A percentile compares a stretch with the other conserved stretches of the same genome.
Evolutionary conservation across 2,797 vertebrate genomes (phyloP).

Genomic region (Decapterus maruadsi): DNA sequence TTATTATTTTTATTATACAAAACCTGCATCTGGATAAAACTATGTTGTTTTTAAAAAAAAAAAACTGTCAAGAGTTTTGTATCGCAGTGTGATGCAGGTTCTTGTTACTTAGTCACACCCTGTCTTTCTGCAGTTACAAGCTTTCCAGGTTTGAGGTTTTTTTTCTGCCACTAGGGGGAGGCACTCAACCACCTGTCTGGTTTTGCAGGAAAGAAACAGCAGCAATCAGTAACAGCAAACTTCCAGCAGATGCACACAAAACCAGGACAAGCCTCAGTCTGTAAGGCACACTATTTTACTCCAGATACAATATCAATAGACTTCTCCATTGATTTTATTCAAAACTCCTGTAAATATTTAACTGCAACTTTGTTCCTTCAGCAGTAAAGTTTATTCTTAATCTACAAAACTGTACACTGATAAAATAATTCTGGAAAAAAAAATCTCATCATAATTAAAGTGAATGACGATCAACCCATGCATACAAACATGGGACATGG

Average conservation of each 20-base stretch:
- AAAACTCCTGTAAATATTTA: background rate
- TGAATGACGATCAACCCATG: too few relatives aligned
- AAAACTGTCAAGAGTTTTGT: too few relatives aligned
- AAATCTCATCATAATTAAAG: too few relatives aligned
- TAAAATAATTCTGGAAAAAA: too few relatives aligned
- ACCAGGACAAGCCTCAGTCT: too few relatives aligned
- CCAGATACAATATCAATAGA: too few relatives aligned
- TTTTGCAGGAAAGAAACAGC: background rate
- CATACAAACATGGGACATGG: too few relatives aligned
- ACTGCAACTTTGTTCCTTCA: background rate
- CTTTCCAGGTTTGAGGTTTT: background rate
- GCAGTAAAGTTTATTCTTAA: background rate
- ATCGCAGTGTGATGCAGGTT: background rate
- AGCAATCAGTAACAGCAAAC: background rate
- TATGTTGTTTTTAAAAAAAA: too few relatives aligned
- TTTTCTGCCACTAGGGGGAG: slow-evolving; percentile 50
- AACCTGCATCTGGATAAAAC: too few relatives aligned
- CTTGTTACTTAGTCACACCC: background rate
- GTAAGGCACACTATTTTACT: too few relatives aligned
- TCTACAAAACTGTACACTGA: background rate
- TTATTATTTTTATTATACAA: too few relatives aligned
- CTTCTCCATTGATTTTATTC: too few relatives aligned
- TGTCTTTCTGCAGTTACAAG: background rate
- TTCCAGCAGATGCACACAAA: background rate
- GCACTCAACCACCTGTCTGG: background rate